Base-by-base conservation (phyloP, 2,797 vertebrate genomes). In the Pipistrellus kuhlii region DNA sequence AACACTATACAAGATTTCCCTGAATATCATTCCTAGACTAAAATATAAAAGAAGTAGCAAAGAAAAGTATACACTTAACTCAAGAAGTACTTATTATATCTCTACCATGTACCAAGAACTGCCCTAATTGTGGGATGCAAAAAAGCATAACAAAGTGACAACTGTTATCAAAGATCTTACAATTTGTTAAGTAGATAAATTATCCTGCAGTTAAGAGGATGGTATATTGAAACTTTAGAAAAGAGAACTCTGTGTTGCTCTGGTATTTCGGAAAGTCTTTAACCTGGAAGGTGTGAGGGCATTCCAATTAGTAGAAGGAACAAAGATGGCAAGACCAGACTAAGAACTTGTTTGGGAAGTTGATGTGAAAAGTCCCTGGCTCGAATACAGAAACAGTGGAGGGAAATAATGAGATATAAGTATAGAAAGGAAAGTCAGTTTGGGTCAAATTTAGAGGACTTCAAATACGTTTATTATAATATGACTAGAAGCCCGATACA, bases 21-120 rank as follows among this genome's bases (percentile, higher is more conserved):
- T 83, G 12, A 46, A 51, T 86, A 78, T 62, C 3, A 93, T 92
- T 85, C 23, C 35, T 38, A 90, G 0, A 18, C 14, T 62, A 84
- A 73, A 83, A 55, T 59, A 87, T 94, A 85, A 92, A 90, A 93
- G 64, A 59, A 55, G 9, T 41, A 82, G 8, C 8, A 78, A 88
- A 85, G 44, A 55, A 81, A 53, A 81, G 23, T 59, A 35, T 27
- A 48, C 2, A 72, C 30, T 88, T 64, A 41, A 66, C 76, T 88
- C 27, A 88, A 5, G 4, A 90, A 75, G 4, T 75, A 44, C 15
- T 85, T 73, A 38, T 6, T 80, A 83, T 51, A 5, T 64, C 1
- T 46, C 53, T 85, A 13, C 18, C 12, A 57, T 30, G 21, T 5
- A 84, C 8, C 35, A 53, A 76, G 10, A 92, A 72, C 32, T 78